Percentiles rank a stretch among this genome's conserved stretches.
These are phyloP conservation scores for Haliclona indistincta DNA, from an alignment of 37 sponge, comb jelly and placozoan genomes.

Conservation along the genomic window DNA sequence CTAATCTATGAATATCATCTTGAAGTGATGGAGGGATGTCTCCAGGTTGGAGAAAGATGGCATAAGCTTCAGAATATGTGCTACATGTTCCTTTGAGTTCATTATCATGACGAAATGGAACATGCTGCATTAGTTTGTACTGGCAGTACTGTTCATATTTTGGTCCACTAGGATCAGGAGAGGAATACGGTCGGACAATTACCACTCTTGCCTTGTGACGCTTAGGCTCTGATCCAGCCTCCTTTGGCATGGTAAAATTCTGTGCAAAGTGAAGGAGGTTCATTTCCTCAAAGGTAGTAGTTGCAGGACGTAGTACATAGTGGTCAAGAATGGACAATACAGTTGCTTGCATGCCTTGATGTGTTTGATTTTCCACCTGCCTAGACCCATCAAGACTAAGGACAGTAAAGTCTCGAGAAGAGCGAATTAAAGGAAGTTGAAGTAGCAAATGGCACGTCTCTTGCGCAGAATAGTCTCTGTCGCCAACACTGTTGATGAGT, in stretches of 20 bases:
- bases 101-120: conserved; percentile 26
- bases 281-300: conserved; percentile 20
- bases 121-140: conserved; percentile 53
- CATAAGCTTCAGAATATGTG: conserved; percentile 6
- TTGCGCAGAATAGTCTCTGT: conserved; percentile 36
- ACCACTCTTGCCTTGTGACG: conserved; percentile 18
- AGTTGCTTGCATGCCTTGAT: conserved; percentile 4
- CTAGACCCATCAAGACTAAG: conserved; percentile 53
- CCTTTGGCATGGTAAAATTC: conserved; percentile 24
- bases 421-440: conserved; percentile 30
- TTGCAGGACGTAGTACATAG: neutral
- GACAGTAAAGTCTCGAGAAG: conserved; percentile 26
- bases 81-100: conserved; percentile 1
- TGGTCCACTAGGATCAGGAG: conserved; percentile 40
- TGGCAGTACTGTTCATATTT: conserved; percentile 53
- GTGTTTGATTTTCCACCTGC: neutral
- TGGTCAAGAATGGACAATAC: neutral
- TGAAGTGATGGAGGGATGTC: conserved; percentile 8
- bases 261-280: conserved; percentile 21
- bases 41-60: neutral
- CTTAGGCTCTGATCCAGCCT: neutral
- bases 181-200: conserved; percentile 33
- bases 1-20: conserved; percentile 1
- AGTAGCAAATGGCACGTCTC: conserved; percentile 54
- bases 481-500: conserved; percentile 32